Base-by-base conservation (phyloP, 2,888 invertebrate species). In the Choreutis nemorana region DNA sequence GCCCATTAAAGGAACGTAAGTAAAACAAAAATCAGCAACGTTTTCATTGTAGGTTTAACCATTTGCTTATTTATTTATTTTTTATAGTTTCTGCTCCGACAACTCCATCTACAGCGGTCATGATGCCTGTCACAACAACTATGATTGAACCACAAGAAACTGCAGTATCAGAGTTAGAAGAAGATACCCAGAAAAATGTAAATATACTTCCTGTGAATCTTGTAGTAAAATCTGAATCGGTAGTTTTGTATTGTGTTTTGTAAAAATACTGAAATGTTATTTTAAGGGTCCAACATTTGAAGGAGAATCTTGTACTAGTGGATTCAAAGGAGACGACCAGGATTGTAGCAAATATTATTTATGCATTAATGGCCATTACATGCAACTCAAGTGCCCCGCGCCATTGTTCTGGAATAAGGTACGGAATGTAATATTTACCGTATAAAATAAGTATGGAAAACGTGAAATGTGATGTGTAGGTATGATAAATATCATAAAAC, bases 281-380 rank as follows among this genome's bases (percentile, higher is more conserved):
- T n/a, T n/a, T n/a, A 44, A 84, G 53, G 81, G 81, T 4, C 83
- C 85, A 31, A 86, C 87, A 30, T 38, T 67, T 18, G 61, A 67
- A 28, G 81, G 77, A 1, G 64, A 67, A 31, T 45, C 72, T 1
- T 87, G 87, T 40, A 59, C 72, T 9, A 85, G 84, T 23, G 63
- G 64, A 31, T 90, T 87, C 49, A 68, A 77, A 35, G 58, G 84
- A 0, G 87, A 91, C 48, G 73, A 83, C 9, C 55, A 55, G 0
- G 87, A 91, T 43, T 93, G 92, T 51, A 83, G 83, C 39, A 89
- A 89, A 53, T 94, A 92, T 53, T 90, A 88, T 42, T 68, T 90
- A 5, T 94, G 94, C 48, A 86, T 91, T 30, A 87, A 88, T 46
- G 91, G 89, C 11, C 70, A 83, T 28, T 81, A 88, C 13, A 79